Evolutionary conservation across 2,113 vertebrate species (phyloP).

Genomic region (Taxidea taxus): DNA sequence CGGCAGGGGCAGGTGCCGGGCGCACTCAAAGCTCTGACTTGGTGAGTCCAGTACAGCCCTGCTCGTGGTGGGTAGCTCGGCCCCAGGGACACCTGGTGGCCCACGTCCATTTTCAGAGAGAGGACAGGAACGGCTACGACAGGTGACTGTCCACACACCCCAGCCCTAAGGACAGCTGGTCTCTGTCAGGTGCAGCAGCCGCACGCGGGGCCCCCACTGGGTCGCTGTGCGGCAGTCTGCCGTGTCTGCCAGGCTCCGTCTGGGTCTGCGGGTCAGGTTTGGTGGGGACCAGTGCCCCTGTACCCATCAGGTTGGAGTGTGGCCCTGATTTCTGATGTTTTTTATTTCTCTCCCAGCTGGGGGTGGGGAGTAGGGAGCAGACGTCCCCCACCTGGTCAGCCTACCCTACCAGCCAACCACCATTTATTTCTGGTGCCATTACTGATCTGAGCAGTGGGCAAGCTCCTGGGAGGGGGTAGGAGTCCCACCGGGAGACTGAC

Average conservation of each 20-base stretch:
- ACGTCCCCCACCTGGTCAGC: not conserved
- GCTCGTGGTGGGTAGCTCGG: not conserved
- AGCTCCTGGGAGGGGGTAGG: not conserved
- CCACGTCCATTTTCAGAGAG: not conserved
- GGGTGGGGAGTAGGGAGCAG: not conserved
- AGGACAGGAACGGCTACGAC: not conserved
- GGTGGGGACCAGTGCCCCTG: too few species aligned
- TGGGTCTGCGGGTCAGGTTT: not conserved
- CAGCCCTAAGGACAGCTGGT: not conserved
- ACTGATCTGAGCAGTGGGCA: not conserved
- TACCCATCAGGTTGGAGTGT: not conserved
- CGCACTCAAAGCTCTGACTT: not conserved
- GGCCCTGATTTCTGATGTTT: not conserved
- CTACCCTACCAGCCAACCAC: not conserved
- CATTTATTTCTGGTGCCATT: not conserved
- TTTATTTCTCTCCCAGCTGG: not conserved
- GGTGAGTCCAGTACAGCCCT: not conserved
- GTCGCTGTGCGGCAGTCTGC: not conserved
- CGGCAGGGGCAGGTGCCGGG: not conserved
- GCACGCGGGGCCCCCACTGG: too few species aligned
- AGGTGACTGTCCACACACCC: too few species aligned
- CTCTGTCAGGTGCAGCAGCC: not conserved
- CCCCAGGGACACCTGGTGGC: not conserved
- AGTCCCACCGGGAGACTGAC: not conserved
- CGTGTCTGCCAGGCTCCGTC: not conserved